A percentile compares a stretch with the other conserved stretches of the same genome.
Evolutionary conservation across 2,888 invertebrate species (phyloP).

Genomic region (Petrolisthes manimaculis): DNA sequence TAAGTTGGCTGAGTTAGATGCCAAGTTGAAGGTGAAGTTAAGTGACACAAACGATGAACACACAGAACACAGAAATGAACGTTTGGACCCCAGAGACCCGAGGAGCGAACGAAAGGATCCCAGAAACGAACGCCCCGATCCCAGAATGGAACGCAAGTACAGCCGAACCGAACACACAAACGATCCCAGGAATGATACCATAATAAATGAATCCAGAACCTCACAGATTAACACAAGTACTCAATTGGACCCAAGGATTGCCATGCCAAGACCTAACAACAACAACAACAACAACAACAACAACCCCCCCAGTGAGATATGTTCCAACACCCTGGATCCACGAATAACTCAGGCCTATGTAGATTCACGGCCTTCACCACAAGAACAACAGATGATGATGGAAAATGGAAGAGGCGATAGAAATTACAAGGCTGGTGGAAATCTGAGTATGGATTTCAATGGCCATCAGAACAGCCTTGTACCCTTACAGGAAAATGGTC

Average conservation of each 20-base stretch:
- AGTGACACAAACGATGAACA: too few relatives aligned
- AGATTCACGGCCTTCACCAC: constrained; percentile 4
- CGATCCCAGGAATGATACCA: too few relatives aligned
- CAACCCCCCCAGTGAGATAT: background rate
- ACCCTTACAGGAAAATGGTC: too few relatives aligned
- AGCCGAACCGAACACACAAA: too few relatives aligned
- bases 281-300: background rate
- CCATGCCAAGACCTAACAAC: background rate
- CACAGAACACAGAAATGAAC: background rate
- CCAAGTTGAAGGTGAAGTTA: background rate
- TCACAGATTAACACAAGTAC: constrained; percentile 18
- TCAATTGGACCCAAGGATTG: constrained; percentile 31
- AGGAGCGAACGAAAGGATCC: constrained; percentile 1
- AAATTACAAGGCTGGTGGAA: too few relatives aligned
- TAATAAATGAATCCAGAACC: background rate
- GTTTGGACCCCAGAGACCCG: background rate
- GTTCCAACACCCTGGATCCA: constrained; percentile 16
- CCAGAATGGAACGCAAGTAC: too few relatives aligned
- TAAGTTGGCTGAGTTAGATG: background rate
- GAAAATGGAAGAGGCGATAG: background rate
- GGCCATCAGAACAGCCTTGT: too few relatives aligned
- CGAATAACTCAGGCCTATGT: constrained; percentile 25
- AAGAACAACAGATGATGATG: constrained; percentile 14
- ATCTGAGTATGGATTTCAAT: too few relatives aligned
- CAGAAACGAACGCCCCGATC: background rate